Base-by-base conservation (phyloP, 2,888 invertebrate genomes). In the Conistra vaccinii region DNA sequence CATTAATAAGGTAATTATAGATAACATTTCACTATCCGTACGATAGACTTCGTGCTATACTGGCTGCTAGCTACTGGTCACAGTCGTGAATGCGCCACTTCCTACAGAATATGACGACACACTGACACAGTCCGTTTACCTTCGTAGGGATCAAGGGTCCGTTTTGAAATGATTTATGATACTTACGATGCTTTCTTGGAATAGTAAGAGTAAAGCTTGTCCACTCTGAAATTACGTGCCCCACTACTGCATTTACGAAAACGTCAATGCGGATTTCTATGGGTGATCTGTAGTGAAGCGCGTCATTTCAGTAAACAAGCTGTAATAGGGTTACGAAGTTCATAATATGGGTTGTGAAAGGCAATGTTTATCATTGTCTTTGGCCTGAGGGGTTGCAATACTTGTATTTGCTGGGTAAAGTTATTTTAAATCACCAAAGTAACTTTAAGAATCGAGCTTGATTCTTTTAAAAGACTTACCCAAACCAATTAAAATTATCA, bases 1-100 rank as follows among this genome's bases (percentile, higher is more conserved):
- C 69, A 68, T 65, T 84, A 85, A 69, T 74, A 82, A 60, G 60
- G 71, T 81, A 83, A 82, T 83, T 81, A 78, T 60, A 72, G 69
- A 7, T 51, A 73, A 78, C 78, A 75, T 85, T 85, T 85, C 85
- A 62, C 69, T 75, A 51, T 67, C 61, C 58, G 61, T 61, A 45
- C 45, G 72, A 61, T 32, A 57, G 60, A n/a, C n/a, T n/a, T 60
- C 81, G 76, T 66, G 81, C 32, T 61, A n/a, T n/a, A 60, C 71
- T 80, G 42, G 66, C 61, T 51, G 57, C 72, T 45, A 66, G 73
- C 45, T 65, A 76, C 61, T 66, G 53, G 60, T 55, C 55, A 51
- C 51, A 81, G 58, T 61, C 58, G 76, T 76, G 69, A 70, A 73
- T 60, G 57, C 69, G 68, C 51, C 35, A 79, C 72, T 83, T 76